A percentile compares a stretch with the other conserved stretches of the same genome.
Evolutionary conservation across 92 coral and sea anemone species (phyloP).

Genomic region (Umimayanthus kanabou): DNA sequence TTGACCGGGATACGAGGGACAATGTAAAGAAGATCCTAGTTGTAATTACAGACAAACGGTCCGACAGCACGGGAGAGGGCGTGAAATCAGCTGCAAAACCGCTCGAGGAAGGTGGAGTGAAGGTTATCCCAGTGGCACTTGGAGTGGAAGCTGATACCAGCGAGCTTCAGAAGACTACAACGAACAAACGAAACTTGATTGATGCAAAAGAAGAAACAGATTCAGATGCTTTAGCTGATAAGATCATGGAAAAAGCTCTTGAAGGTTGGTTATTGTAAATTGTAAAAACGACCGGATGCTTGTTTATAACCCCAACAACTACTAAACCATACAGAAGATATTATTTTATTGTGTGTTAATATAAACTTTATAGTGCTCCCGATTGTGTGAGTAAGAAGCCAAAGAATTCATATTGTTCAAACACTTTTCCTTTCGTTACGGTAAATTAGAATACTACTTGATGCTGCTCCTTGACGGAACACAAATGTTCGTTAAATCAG

Average conservation of each 20-base stretch:
- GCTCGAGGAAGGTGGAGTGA: slow-evolving; percentile 34
- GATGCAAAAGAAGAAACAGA: slow-evolving; percentile 47
- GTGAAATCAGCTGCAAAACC: slow-evolving; percentile 31
- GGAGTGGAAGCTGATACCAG: slow-evolving; percentile 42
- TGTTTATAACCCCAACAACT: too few species aligned
- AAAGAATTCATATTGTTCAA: too few species aligned
- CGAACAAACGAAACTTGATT: slow-evolving; percentile 42
- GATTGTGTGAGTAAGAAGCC: too few species aligned
- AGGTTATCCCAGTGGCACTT: slow-evolving; percentile 46
- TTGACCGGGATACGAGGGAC: slow-evolving; percentile 26
- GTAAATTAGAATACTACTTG: too few species aligned
- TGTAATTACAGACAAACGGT: slow-evolving; percentile 44
- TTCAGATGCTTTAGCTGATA: slow-evolving; percentile 43
- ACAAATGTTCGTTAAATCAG: too few species aligned
- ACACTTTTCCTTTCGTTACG: too few species aligned
- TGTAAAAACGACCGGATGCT: too few species aligned
- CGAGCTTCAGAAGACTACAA: slow-evolving; percentile 33
- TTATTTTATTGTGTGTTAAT: too few species aligned
- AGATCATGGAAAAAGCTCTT: slow-evolving; percentile 40
- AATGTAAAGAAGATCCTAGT: slow-evolving; percentile 42
- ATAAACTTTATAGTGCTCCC: too few species aligned
- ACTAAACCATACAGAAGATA: too few species aligned
- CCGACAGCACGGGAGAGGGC: slow-evolving; percentile 33
- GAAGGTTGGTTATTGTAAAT: slow-evolving; percentile 11
- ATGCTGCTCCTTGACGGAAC: too few species aligned